Conservation (phyloP, 2,113 vertebrate genomes). For the Rhinolophus sinicus region DNA sequence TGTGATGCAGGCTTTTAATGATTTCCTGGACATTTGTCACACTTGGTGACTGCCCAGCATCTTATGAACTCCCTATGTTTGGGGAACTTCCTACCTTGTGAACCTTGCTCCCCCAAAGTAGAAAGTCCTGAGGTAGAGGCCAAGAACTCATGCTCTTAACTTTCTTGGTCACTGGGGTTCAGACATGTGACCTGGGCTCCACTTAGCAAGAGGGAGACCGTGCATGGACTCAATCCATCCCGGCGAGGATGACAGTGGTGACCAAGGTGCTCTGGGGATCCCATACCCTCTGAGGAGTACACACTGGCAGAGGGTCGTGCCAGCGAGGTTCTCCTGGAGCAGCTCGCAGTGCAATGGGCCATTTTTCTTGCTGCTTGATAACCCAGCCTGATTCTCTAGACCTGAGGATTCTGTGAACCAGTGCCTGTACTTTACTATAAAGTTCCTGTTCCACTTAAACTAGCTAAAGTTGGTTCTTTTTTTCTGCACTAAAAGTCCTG, state of each 20-base stretch:
- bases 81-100: not conserved
- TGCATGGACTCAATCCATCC: not conserved
- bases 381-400: not conserved
- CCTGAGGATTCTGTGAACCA: not conserved
- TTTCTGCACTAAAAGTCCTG: not conserved
- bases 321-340: not conserved
- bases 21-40: not conserved
- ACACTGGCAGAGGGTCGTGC: not conserved
- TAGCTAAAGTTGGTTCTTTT: not conserved
- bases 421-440: not conserved
- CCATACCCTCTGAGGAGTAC: too few relatives aligned
- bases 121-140: not conserved
- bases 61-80: not conserved
- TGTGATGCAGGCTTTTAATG: not conserved
- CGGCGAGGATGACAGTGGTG: not conserved
- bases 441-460: not conserved
- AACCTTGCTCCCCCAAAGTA: not conserved
- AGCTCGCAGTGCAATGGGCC: not conserved
- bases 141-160: not conserved
- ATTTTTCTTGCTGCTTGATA: not conserved
- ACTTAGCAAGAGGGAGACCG: not conserved
- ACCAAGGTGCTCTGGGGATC: too few relatives aligned
- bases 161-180: not conserved
- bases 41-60: not conserved
- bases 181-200: not conserved